Evolutionary conservation across 2,113 vertebrate genomes (phyloP).

Genomic region (Gymnarchus niloticus): DNA sequence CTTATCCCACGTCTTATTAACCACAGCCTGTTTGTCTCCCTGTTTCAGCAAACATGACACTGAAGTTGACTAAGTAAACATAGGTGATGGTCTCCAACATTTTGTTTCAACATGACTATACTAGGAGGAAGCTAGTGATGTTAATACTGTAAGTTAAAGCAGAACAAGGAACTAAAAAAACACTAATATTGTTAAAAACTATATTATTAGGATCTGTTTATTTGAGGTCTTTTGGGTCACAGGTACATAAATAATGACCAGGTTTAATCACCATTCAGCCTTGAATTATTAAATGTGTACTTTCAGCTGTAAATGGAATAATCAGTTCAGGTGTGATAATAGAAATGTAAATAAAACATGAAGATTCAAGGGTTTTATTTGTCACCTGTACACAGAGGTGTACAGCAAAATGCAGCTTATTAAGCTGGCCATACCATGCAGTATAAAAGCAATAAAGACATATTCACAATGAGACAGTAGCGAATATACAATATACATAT

Average conservation of each 20-base stretch:
- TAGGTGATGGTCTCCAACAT: neutral
- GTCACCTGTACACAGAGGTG: too few relatives aligned
- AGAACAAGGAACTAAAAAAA: neutral
- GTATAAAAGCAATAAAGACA: too few relatives aligned
- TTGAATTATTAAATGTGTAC: too few relatives aligned
- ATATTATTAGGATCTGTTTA: neutral
- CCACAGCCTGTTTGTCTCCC: neutral
- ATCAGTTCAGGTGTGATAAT: too few relatives aligned
- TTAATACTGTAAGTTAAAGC: constrained; percentile 11
- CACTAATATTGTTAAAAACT: neutral
- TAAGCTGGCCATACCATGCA: too few relatives aligned
- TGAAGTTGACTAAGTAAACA: constrained; percentile 6
- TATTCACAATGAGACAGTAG: too few relatives aligned
- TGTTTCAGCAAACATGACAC: neutral
- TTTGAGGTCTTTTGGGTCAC: neutral
- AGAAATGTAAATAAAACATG: too few relatives aligned
- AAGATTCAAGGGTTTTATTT: too few relatives aligned
- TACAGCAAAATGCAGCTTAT: too few relatives aligned
- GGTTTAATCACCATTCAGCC: too few relatives aligned
- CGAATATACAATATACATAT: too few relatives aligned
- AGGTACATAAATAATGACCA: neutral
- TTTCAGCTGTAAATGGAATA: too few relatives aligned
- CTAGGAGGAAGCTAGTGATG: neutral
- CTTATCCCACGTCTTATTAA: neutral
- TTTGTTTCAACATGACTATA: neutral